Evolutionary conservation across 2,797 vertebrate genomes (phyloP).

Genomic region (Pantherophis vulpinus): DNA sequence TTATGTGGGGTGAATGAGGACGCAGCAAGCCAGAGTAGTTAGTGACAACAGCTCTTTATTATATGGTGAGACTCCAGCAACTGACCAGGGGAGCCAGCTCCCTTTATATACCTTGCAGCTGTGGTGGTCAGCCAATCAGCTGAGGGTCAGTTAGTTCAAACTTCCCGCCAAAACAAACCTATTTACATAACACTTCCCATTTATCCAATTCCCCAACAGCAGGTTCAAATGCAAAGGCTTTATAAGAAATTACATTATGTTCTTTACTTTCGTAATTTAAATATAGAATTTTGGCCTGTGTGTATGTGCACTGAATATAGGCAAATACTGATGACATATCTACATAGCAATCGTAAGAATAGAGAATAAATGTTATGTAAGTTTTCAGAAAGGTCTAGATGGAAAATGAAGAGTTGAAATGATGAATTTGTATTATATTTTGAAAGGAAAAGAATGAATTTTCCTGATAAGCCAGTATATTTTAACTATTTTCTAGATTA

Average conservation of each 20-base stretch:
- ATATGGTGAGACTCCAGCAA: too few relatives aligned
- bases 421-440: conserved; percentile 9
- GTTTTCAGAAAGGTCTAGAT: conserved; percentile 53
- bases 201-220: not conserved
- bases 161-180: too few relatives aligned
- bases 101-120: too few relatives aligned
- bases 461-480: conserved; percentile 43
- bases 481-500: conserved; percentile 50
- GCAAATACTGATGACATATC: not conserved
- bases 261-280: not conserved
- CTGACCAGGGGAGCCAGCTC: too few relatives aligned
- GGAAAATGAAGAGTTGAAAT: conserved; percentile 54
- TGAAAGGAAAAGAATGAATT: not conserved
- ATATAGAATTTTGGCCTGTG: not conserved
- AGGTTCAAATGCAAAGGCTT: not conserved
- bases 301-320: not conserved
- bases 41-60: too few relatives aligned
- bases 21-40: too few relatives aligned
- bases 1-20: too few relatives aligned
- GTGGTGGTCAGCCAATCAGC: too few relatives aligned
- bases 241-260: not conserved
- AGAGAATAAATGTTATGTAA: conserved; percentile 36
- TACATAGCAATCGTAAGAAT: conserved; percentile 41
- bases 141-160: too few relatives aligned
- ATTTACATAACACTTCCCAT: not conserved